Percentiles rank a stretch among this genome's conserved stretches.
Conservation (phyloP, 2,797 vertebrate genomes). For the Megaceryle alcyon region DNA sequence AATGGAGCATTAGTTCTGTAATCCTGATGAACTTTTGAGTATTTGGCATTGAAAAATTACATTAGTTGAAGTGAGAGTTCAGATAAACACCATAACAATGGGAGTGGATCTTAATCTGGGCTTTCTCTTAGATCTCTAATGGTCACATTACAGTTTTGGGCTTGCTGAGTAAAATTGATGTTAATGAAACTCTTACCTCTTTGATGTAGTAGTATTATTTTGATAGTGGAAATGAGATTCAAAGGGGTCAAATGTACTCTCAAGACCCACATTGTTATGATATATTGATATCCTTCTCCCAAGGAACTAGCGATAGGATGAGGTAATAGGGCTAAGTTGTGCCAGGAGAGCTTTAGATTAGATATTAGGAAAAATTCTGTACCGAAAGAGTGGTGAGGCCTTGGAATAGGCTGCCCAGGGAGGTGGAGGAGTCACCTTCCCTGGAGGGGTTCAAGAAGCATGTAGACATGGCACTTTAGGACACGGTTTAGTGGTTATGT, state of each 20-base stretch:
- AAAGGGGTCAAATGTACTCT: background rate
- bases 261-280: background rate
- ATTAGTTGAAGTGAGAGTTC: background rate
- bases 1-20: background rate
- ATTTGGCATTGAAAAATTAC: background rate
- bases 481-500: too few species aligned
- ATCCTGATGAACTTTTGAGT: background rate
- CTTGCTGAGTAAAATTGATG: background rate
- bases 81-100: fast-evolving
- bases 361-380: too few species aligned
- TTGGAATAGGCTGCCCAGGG: too few species aligned
- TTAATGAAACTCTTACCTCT: background rate
- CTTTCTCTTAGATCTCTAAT: background rate
- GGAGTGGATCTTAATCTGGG: background rate
- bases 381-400: too few species aligned
- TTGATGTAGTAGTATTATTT: background rate
- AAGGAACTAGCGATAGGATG: too few species aligned
- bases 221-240: background rate
- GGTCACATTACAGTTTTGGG: background rate
- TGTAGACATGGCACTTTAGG: too few species aligned
- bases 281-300: too few species aligned
- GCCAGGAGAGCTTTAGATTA: too few species aligned
- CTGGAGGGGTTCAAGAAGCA: too few species aligned
- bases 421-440: too few species aligned
- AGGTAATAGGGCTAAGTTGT: too few species aligned